Conservation (phyloP, 2,113 vertebrate genomes). For the Scomber colias region DNA sequence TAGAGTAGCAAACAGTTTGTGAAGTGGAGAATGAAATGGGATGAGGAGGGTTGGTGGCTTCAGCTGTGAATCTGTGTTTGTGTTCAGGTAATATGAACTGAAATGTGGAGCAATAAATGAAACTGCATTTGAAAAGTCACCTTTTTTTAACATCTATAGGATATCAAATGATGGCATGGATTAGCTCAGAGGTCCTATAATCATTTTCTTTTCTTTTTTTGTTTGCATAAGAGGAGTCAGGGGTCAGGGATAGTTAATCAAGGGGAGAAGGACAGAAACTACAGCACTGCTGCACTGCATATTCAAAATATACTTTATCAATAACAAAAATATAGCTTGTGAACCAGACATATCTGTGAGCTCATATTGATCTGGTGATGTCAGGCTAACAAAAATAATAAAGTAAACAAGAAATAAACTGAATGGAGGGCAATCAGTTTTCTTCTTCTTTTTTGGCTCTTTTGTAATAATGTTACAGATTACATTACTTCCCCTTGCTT, state of each 20-base stretch:
- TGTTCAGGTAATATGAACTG: not conserved
- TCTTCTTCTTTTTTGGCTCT: not conserved
- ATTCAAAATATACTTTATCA: not conserved
- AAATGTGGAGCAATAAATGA: slow-evolving; percentile 6
- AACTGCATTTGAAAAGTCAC: not conserved
- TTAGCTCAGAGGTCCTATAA: not conserved
- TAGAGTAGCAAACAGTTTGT: slow-evolving; percentile 11
- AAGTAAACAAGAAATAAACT: not conserved
- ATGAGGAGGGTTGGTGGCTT: not conserved
- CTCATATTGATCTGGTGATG: too few relatives aligned
- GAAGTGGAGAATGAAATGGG: not conserved
- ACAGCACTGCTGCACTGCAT: not conserved
- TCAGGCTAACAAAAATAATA: not conserved
- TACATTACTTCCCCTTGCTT: not conserved
- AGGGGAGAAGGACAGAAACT: not conserved
- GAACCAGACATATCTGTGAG: too few relatives aligned
- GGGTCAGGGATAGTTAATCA: not conserved
- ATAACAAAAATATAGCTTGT: not conserved
- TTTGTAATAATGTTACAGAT: not conserved
- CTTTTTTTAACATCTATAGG: too few relatives aligned
- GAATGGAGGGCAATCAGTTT: not conserved
- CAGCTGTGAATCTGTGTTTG: slow-evolving; percentile 14
- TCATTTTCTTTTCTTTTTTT: not conserved
- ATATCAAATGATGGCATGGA: too few relatives aligned
- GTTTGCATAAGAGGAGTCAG: not conserved